Evolutionary conservation across 2,888 invertebrate species (phyloP), one percentile per base, ranked within the genome.

Genomic region (Cistogaster globosa): DNA sequence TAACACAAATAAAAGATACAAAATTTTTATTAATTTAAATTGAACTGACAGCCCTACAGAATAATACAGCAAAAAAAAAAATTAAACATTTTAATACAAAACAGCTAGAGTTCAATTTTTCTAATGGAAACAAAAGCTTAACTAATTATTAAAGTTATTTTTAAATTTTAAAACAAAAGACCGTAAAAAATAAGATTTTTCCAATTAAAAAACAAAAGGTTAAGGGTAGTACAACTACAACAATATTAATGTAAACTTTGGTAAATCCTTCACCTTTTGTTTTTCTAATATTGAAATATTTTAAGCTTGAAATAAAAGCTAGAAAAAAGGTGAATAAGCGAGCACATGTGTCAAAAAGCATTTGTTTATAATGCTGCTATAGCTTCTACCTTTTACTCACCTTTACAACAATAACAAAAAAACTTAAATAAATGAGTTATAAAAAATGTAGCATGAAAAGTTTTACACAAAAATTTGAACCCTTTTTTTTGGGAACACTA

Each of bases 181-280:
- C 36, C 42, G 38, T 16, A 62, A 63, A 32, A 51, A 79, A 42
- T 38, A 60, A 26, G n/a, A 55, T 45, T 67, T 76, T 72, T 77
- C 71, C 65, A 71, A 83, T 76, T 65, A 82, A 69, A n/a, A 65
- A 71, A 82, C 69, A 82, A 83, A 83, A 67, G 82, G 76, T 83
- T 76, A 83, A 77, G 82, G 76, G 76, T 77, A 53, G 69, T 42
- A 62, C 22, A 71, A 69, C 57, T 32, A 16, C 55, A 51, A 60
- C 53, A 63, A 57, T 26, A 65, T 12, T 20, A 63, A 72, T 38
- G 38, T 32, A 62, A 76, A 69, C 48, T 57, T 75, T 69, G 53
- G 22, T 58, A 16, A 58, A 63, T 42, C 53, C 51, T 77, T 71
- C 58, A 82, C 76, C 82, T 76, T 77, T 82, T 71, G 32, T 63